Evolutionary conservation across 2,797 vertebrate species (phyloP), one percentile per base, ranked within the genome.

Genomic region (Atherinosoma microstoma): DNA sequence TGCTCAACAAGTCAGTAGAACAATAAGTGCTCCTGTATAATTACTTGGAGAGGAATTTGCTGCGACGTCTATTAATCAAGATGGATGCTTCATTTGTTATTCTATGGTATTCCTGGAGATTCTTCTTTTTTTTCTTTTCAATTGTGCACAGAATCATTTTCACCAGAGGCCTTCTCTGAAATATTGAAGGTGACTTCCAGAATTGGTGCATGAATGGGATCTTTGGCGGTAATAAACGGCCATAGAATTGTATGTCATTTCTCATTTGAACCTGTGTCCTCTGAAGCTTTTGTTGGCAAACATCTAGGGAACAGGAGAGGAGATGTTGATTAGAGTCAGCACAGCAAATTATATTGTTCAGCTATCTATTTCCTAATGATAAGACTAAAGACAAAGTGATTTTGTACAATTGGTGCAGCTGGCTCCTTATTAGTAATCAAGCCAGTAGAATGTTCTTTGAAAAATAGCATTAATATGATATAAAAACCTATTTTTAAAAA

Each of bases 151-250:
- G 73, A 67, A 78, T 84, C 16, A 86, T 94, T 88, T 81, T 79
- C 76, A 73, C 40, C 61, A 7, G 68, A 75, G 60, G 30, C 30
- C 45, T 73, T 82, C 87, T 86, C 78, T 88, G 77, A 81, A 81
- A 79, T 80, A 92, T 93, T 88, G 85, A 92, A 93, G 89, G 88
- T 86, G 90, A 91, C 86, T 89, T 70, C 47, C 51, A 79, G 58
- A 88, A 89, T 83, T 91, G 90, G 90, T 79, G 84, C 69, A 76
- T 92, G 88, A 93, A 91, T 90, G 78, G 85, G 75, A 87, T 89
- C 76, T 84, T 87, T 88, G 82, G 69, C 35, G 24, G 83, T 86
- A 90, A 92, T 91, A 86, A 91, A 89, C 78, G 68, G 75, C 60
- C 53, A 60, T 64, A 71, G 76, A 86, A 90, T 82, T 65, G 42